Base-by-base conservation (phyloP, 64 coral and sea anemone species). In the Stylophora pistillata region DNA sequence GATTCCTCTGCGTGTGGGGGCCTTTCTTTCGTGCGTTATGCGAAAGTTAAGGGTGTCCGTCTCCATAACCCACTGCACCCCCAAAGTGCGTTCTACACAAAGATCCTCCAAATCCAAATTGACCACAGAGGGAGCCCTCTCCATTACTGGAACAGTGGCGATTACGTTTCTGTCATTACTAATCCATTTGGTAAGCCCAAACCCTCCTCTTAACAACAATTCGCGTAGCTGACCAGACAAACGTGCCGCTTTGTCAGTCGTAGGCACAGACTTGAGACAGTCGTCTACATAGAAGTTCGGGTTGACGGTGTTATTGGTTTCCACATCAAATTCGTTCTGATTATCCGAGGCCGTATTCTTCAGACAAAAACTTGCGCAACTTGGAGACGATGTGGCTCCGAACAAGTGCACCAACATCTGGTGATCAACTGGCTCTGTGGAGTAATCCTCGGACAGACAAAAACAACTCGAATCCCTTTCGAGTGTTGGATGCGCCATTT, bases 371-470 rank as follows among this genome's bases (percentile, higher is more conserved):
- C 62, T 91, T 26, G 79, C 89, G 30, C 37, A n/a, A n/a, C n/a
- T n/a, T n/a, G n/a, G n/a, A n/a, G n/a, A n/a, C n/a, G n/a, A n/a
- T n/a, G n/a, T n/a, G 27, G 84, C 91, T 58, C 91, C 83, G 79
- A 93, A 93, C 25, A 88, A 28, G 65, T 88, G 89, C 10, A 91
- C n/a, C n/a, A n/a, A n/a, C n/a, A n/a, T n/a, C n/a, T n/a, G n/a
- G n/a, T n/a, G n/a, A n/a, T n/a, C n/a, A n/a, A n/a, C n/a, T n/a
- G n/a, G n/a, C n/a, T n/a, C n/a, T n/a, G n/a, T n/a, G n/a, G n/a
- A n/a, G n/a, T n/a, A n/a, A n/a, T n/a, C n/a, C n/a, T n/a, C n/a
- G n/a, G n/a, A n/a, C n/a, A n/a, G n/a, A n/a, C n/a, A n/a, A n/a
- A n/a, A n/a, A n/a, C n/a, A n/a, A n/a, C n/a, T n/a, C n/a, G n/a